phyloP scores from a whole-genome alignment of 2,888 invertebrate genomes.

The Candidula unifasciata region DNA sequence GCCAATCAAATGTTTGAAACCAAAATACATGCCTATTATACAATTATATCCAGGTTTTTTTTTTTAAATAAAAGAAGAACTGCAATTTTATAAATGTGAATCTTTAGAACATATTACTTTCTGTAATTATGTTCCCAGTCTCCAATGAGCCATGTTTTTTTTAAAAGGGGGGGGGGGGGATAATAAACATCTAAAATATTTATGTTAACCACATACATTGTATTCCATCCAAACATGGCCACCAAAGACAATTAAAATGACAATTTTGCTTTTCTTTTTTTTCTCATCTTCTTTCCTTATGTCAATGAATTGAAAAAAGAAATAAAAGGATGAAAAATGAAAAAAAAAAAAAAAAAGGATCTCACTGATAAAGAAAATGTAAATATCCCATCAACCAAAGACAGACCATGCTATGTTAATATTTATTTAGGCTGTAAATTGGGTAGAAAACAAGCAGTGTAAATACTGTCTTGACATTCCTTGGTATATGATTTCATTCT shows the following conservation, averaged over 20 bases:
- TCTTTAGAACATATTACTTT: no score
- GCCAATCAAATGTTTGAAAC: no score
- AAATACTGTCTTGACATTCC: background rate
- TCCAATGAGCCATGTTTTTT: background rate
- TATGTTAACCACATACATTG: background rate
- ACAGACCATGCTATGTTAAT: slow-evolving; percentile 57
- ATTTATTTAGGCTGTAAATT: slow-evolving; percentile 40
- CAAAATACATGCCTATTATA: no score
- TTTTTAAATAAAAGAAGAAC: no score
- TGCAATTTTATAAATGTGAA: no score
- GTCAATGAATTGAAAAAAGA: background rate
- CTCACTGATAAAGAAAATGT: slow-evolving; percentile 54
- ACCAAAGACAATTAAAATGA: background rate
- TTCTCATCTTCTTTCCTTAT: no score
- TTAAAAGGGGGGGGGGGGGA: background rate
- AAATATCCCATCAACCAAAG: slow-evolving; percentile 54
- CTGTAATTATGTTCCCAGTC: background rate
- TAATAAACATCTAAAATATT: no score
- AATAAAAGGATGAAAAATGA: background rate
- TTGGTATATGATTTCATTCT: background rate
- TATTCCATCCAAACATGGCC: slow-evolving; percentile 4
- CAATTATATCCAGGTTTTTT: no score
- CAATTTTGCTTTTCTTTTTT: background rate
- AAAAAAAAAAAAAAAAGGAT: slow-evolving; percentile 60
- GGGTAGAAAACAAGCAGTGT: slow-evolving; percentile 47